phyloP scores from a whole-genome alignment of 2,888 invertebrate genomes.

The Cinara cedri region DNA sequence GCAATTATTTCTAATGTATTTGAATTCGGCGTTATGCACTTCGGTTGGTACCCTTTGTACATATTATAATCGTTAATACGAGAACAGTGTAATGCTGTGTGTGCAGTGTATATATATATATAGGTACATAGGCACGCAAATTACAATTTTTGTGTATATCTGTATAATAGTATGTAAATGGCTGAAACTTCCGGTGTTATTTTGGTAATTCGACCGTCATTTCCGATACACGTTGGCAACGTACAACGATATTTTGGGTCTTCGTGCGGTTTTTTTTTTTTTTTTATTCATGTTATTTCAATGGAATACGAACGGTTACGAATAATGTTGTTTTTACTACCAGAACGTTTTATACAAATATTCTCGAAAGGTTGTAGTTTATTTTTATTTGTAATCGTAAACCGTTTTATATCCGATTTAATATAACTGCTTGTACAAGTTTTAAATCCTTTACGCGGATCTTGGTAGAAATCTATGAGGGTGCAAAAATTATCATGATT shows the following conservation, averaged over 20 bases:
- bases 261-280: neutral
- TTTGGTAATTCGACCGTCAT: slow-evolving; percentile 27
- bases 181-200: slow-evolving; percentile 4
- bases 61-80: slow-evolving; percentile 18
- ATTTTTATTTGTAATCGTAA: neutral
- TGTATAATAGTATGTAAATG: neutral
- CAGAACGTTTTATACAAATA: neutral
- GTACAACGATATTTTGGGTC: slow-evolving; percentile 4
- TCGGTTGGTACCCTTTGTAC: neutral
- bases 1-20: neutral
- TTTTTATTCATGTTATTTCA: neutral
- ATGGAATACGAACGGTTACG: neutral
- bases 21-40: neutral
- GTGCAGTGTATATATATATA: too few relatives aligned
- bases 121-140: neutral
- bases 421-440: too few relatives aligned
- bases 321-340: neutral
- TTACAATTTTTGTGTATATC: slow-evolving; percentile 7
- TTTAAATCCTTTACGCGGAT: too few relatives aligned
- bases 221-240: slow-evolving; percentile 4
- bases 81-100: neutral
- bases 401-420: neutral
- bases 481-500: too few relatives aligned
- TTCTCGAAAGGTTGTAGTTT: neutral
- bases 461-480: too few relatives aligned